These are phyloP conservation scores for Eulemur macaco DNA, from an alignment of 2,113 vertebrate genomes.

Conservation along the genomic window DNA sequence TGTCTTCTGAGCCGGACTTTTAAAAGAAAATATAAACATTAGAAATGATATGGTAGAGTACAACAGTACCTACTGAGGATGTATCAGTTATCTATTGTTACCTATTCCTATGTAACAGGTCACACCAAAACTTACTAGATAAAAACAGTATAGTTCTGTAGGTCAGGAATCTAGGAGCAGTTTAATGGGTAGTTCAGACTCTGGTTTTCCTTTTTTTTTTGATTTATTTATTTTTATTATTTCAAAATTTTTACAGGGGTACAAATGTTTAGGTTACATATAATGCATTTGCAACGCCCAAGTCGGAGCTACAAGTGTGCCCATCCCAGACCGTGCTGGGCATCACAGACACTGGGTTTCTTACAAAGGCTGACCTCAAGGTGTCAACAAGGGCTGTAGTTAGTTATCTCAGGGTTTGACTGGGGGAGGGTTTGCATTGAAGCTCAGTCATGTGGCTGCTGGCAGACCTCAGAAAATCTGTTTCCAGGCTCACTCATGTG, in stretches of 20 bases:
- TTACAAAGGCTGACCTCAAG: not conserved
- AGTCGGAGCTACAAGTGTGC: too few species aligned
- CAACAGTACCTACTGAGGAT: not conserved
- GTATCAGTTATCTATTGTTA: not conserved
- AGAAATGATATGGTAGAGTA: not conserved
- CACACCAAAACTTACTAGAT: not conserved
- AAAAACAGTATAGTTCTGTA: not conserved
- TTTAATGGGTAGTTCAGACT: not conserved
- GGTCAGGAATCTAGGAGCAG: not conserved
- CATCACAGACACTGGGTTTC: not conserved
- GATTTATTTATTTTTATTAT: too few species aligned
- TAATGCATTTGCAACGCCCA: too few species aligned
- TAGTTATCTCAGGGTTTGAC: not conserved
- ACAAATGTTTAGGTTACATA: too few species aligned
- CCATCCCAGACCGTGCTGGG: too few species aligned
- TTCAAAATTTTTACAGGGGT: too few species aligned
- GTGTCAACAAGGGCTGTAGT: not conserved
- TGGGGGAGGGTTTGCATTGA: not conserved
- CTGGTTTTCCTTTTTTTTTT: not conserved
- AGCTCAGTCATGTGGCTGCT: not conserved
- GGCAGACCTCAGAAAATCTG: not conserved
- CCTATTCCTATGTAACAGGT: not conserved
- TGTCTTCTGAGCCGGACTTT: not conserved
- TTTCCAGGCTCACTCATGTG: not conserved
- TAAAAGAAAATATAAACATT: not conserved